Evolutionary conservation across 1,140 invertebrate genomes (phyloP).

Genomic region (Probaryconus sp.): DNA sequence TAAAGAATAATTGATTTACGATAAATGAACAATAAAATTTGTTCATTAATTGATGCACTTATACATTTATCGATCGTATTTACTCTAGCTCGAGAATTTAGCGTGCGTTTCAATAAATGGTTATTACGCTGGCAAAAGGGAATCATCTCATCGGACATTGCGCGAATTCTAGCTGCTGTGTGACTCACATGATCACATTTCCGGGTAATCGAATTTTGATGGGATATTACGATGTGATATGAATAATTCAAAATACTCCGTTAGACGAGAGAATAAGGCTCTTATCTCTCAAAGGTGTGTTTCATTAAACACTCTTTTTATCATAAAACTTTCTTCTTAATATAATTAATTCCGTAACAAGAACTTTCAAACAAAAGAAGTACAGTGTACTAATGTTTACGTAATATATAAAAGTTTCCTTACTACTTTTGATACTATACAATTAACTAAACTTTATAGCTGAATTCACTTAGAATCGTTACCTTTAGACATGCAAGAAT

Average conservation of each 20-base stretch:
- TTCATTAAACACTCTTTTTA: slow-evolving; percentile 33
- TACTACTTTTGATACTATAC: too few species aligned
- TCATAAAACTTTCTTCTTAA: slow-evolving; percentile 3
- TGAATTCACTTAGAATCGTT: too few species aligned
- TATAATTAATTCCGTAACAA: too few species aligned
- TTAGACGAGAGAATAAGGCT: slow-evolving; percentile 13
- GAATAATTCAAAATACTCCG: slow-evolving; percentile 29
- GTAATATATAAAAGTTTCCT: too few species aligned
- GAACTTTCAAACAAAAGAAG: too few species aligned
- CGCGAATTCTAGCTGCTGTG: slow-evolving; percentile 16
- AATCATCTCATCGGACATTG: slow-evolving; percentile 25
- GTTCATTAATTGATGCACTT: slow-evolving; percentile 17
- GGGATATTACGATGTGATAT: slow-evolving; percentile 28
- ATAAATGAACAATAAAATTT: slow-evolving; percentile 7
- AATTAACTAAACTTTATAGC: too few species aligned
- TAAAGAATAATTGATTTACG: slow-evolving; percentile 7
- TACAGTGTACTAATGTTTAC: too few species aligned
- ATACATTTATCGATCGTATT: slow-evolving; percentile 5
- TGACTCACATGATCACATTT: slow-evolving; percentile 33
- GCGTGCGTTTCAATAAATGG: slow-evolving; percentile 26
- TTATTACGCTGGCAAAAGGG: slow-evolving; percentile 24
- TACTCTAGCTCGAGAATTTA: slow-evolving; percentile 21
- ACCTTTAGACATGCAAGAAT: too few species aligned
- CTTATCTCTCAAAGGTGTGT: slow-evolving; percentile 31
- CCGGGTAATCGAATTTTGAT: slow-evolving; percentile 27